Evolutionary conservation across 1,140 invertebrate species (phyloP), one percentile per base, ranked within the genome.

Genomic region (Campoletis sonorensis): DNA sequence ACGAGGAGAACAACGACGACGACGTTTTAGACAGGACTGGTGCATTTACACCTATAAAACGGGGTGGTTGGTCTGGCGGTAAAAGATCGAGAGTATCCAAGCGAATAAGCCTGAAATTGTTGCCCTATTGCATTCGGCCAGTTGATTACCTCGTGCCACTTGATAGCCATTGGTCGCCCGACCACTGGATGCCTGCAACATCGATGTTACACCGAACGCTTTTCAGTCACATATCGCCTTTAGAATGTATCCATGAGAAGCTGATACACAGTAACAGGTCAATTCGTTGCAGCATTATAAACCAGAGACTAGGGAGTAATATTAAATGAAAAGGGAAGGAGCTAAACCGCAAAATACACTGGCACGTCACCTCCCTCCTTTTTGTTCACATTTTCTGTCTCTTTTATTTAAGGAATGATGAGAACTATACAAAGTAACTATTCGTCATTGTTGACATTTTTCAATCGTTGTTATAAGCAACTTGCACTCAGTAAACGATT

Each of bases 81-180:
- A 64, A 64, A 23, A 64, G 61, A 64, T 64, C 11, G 61, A 23
- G 23, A 26, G 61, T 64, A 26, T 64, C 61, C 23, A 64, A 64
- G 61, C 61, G 21, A 26, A 5, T 64, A 73, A 77, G 54, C 78
- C 67, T 80, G 73, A 80, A 83, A 76, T 83, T 73, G 85, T 88
- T 88, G 85, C 86, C 82, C 87, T 89, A 87, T 90, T 90, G 86
- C 89, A 89, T 89, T 90, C 84, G 84, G 83, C 79, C 85, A 87
- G 87, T 90, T 84, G 90, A 92, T 91, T 87, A 81, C 91, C 91
- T 92, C 91, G 91, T 91, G 87, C 91, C 80, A 92, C 90, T 92
- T 92, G 90, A 77, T 85, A 84, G 84, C 86, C 85, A 91, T 92
- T 91, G 91, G 90, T 89, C 83, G 80, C 23, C 54, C 26, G 30